A percentile compares a stretch with the other conserved stretches of the same genome.
Evolutionary conservation across 53 echinoderm and acorn worm genomes (phyloP).

Genomic region (Temnopleurus reevesii): DNA sequence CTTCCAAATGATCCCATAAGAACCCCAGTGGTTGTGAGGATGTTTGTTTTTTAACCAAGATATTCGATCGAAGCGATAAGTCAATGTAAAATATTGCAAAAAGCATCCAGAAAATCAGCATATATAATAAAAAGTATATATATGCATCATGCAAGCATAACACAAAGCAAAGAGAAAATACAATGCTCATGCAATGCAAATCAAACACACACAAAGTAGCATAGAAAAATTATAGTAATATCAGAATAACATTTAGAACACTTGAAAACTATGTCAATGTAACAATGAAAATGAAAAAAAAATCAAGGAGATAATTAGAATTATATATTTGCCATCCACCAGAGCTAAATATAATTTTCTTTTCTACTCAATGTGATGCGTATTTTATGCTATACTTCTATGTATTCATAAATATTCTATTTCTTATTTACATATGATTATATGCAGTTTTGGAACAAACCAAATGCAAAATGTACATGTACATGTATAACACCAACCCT

Average conservation of each 20-base stretch:
- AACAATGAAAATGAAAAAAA: no score
- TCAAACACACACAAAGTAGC: neutral
- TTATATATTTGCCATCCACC: neutral
- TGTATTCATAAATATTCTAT: slow-evolving; percentile 18
- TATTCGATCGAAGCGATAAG: no score
- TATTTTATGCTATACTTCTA: neutral
- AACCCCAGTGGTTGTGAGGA: no score
- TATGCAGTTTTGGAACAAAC: slow-evolving; percentile 6
- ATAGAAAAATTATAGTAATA: neutral
- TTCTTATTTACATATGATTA: slow-evolving; percentile 37
- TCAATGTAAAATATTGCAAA: no score
- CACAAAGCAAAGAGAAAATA: neutral
- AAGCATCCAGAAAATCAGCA: neutral
- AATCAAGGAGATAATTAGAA: neutral
- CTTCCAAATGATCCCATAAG: no score
- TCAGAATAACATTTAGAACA: neutral
- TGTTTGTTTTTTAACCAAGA: no score
- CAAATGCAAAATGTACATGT: neutral
- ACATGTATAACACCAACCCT: neutral
- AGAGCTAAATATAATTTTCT: neutral
- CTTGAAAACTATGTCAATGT: neutral
- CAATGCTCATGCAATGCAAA: neutral
- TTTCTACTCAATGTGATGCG: neutral
- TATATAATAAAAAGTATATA: neutral
- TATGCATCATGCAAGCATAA: slow-evolving; percentile 27